Evolutionary conservation across 2,888 invertebrate species (phyloP).

Genomic region (Lydus trimaculatus): DNA sequence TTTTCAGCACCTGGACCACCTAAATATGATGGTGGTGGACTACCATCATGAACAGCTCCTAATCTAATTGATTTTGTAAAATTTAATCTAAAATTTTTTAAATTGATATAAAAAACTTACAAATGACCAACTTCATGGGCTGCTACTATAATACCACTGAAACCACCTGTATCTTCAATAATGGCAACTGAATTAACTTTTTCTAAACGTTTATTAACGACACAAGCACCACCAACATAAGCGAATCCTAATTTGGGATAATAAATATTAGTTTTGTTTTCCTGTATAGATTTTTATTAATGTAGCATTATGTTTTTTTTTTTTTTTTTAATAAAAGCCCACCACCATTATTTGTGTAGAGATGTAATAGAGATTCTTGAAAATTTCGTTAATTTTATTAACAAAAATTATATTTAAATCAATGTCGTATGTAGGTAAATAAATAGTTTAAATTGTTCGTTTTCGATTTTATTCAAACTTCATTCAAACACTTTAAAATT

Average conservation of each 20-base stretch:
- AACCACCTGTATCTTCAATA: conserved; percentile 95
- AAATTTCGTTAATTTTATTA: neutral
- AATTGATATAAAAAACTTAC: conserved; percentile 68
- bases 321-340: conserved; percentile 17
- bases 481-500: too few relatives aligned
- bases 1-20: conserved; percentile 95
- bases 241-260: conserved; percentile 80
- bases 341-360: conserved; percentile 23
- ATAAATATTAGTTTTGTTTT: neutral
- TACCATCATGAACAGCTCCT: conserved; percentile 96
- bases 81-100: too few relatives aligned
- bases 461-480: neutral
- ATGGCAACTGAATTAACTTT: conserved; percentile 97
- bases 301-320: too few relatives aligned
- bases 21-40: conserved; percentile 91
- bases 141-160: conserved; percentile 95
- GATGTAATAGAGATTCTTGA: neutral
- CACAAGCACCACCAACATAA: conserved; percentile 95
- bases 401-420: neutral
- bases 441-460: too few relatives aligned
- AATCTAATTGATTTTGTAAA: conserved; percentile 66
- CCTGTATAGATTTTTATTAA: neutral
- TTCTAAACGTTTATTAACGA: conserved; percentile 92
- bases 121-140: conserved; percentile 97
- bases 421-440: neutral